Evolutionary conservation across 2,113 vertebrate genomes (phyloP), one percentile per base, ranked within the genome.

Genomic region (Centrocercus urophasianus): DNA sequence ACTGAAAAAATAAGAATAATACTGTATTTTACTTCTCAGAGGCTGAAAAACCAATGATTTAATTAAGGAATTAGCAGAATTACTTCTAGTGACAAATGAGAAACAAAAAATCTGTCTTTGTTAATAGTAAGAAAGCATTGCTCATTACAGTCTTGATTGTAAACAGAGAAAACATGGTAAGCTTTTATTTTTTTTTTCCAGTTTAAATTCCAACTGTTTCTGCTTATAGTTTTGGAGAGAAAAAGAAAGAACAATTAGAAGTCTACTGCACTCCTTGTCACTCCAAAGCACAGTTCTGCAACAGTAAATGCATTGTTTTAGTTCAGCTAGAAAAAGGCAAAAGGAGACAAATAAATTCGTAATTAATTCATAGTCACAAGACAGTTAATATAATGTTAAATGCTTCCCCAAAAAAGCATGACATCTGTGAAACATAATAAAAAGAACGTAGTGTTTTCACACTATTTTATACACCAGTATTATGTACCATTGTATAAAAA

Each of bases 361-460:
- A 93, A 84, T 89, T 93, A 93, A 86, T 82, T 96, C 80, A 64
- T 45, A 95, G 30, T 14, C 38, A 96, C 86, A 75, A 93, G 64
- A 47, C 61, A 95, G 87, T 95, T 97, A 96, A 96, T 94, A 95
- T 70, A 71, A 87, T 90, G 20, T 88, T 91, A 96, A 88, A 80
- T 91, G 52, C 93, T 96, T 95, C 36, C 70, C 75, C 79, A 93
- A 72, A 60, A 83, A 97, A 94, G 21, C 32, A 2, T 90, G 70
- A 91, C 12, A 11, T 57, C 63, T 74, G 21, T 93, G 63, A 83
- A 97, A 93, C 60, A 88, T 32, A 66, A 56, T 16, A 72, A 88
- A 78, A 79, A 42, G 13, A 84, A 60, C 81, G 27, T 79, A 64
- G 56, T 69, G 54, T 67, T 96, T 95, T 91, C 74, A 92, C 52